Base-by-base conservation (phyloP, 92 coral and sea anemone genomes). In the Meandrina meandrites region DNA sequence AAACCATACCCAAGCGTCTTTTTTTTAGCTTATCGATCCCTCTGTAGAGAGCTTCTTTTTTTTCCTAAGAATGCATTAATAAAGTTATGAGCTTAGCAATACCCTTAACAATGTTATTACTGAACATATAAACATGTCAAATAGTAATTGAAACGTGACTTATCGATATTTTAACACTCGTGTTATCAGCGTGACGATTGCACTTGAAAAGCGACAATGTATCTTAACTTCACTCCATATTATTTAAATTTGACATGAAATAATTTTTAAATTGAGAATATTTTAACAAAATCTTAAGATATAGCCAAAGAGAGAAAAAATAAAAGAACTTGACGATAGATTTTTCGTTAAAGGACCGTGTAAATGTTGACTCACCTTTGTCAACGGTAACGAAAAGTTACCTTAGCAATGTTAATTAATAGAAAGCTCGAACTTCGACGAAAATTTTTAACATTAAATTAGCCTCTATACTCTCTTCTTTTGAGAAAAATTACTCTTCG, bases 321-420 rank as follows among this genome's bases (percentile, higher is more conserved):
- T n/a, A n/a, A n/a, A 28, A 27, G 34, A 66, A 28, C 35, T 1
- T 27, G 35, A 27, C 0, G 17, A 66, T 22, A 21, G 34, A 75
- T 50, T 22, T 19, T 48, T n/a, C 58, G 31, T 30, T 34, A 3
- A 30, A 17, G 0, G 30, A 24, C 9, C 12, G 13, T 18, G 13
- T 57, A 32, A 80, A 45, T 67, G 85, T 81, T 67, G 85, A 81
- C 7, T 66, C 85, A 81, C 85, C 85, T 81, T 7, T 37, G 40
- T 68, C 31, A 81, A 81, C 36, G 11, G 4, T 57, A 79, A 58
- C 22, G 15, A 36, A 66, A 80, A 58, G 8, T 56, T 66, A 12
- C n/a, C n/a, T 13, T 28, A 4, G 4, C 1, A 66, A 66, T 66
- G 71, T 28, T 27, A 66, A 66, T 66, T 27, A 62, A 66, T 24